Percentiles rank a stretch among this genome's conserved stretches.
Conservation (phyloP, 2,113 vertebrate species). For the Cavia porcellus region DNA sequence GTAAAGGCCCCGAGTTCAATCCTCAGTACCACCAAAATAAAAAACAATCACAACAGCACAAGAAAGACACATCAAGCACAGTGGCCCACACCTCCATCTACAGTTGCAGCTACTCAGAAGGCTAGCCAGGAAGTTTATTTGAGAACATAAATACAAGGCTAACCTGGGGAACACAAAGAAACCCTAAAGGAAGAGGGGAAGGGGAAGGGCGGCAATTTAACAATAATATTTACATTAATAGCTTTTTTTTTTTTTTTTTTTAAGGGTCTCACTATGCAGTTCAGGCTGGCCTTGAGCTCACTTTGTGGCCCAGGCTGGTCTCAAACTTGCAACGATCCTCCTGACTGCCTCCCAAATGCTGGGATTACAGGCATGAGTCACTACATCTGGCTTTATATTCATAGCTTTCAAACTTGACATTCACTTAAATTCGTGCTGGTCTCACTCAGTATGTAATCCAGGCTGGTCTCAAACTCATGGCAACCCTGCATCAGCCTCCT, state of each 20-base stretch:
- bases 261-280: too few species aligned
- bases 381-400: not conserved
- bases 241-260: too few species aligned
- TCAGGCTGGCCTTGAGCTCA: too few species aligned
- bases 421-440: not conserved
- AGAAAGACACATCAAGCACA: not conserved
- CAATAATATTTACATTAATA: not conserved
- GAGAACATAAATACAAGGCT: not conserved
- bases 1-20: not conserved
- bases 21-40: not conserved
- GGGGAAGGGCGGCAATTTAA: not conserved
- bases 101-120: not conserved
- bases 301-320: too few species aligned
- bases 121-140: not conserved
- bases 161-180: not conserved
- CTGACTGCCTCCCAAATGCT: too few species aligned
- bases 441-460: not conserved
- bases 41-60: not conserved
- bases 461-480: not conserved
- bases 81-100: not conserved
- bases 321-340: too few species aligned
- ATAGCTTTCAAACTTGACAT: conserved; percentile 11
- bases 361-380: too few species aligned
- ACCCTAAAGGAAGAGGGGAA: not conserved
- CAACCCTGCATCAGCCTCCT: not conserved